Base-by-base conservation (phyloP, 2,888 invertebrate species). In the Drosophila macrospina region DNA sequence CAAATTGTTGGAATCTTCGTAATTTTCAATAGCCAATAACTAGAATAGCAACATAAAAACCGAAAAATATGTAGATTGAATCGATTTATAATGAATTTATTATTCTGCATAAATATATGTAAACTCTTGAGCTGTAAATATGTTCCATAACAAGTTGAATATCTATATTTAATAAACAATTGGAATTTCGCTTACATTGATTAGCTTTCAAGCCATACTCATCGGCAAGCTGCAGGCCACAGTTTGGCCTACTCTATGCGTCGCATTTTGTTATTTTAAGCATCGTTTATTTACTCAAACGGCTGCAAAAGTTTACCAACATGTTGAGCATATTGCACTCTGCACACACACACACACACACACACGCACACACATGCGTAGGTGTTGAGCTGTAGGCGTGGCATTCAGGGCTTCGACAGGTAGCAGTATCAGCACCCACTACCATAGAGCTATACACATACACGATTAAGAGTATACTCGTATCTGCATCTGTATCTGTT, bases 261-360 rank as follows among this genome's bases (percentile, higher is more conserved):
- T 28, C 20, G 28, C 20, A 26, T 60, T 68, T 68, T 71, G 80
- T 63, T 79, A 59, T 75, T 82, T 79, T 44, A 68, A 60, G 71
- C 68, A 62, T 63, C 61, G 65, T 66, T 75, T 82, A 72, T 82
- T 78, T 80, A 69, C 74, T 57, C 61, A 68, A 71, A 69, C 74
- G 71, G 71, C 63, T 73, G 73, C 69, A 47, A 65, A 80, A 74
- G 81, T 80, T 84, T 84, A 68, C 84, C 66, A 78, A 84, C 81
- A 70, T 84, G 80, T 84, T 84, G 81, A 78, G 80, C 70, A 83
- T 73, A 80, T 80, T 68, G 69, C 80, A 65, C 66, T 77, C 57
- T 61, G 42, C 16, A 60, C 64, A 70, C 62, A 69, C 41, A 67
- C 45, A 61, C 57, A 56, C 47, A 52, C 54, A 56, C 59, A 54